Base-by-base conservation (phyloP, 2,888 invertebrate genomes). In the Clitarchus hookeri region DNA sequence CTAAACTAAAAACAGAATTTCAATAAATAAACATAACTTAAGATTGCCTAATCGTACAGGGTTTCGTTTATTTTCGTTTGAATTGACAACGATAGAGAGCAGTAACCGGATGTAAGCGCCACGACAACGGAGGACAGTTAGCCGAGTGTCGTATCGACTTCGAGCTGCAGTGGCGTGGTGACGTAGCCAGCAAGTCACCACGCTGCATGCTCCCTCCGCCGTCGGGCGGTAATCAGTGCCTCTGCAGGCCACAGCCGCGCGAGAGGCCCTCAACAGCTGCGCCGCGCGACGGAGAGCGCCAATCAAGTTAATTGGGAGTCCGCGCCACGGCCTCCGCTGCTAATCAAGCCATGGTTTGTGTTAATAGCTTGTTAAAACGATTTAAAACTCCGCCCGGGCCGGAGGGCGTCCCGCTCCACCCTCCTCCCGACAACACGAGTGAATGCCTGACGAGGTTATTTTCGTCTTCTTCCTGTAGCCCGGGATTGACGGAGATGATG, bases 341-440 rank as follows among this genome's bases (percentile, higher is more conserved):
- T 80, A 44, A 44, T 84, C 44, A 84, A 84, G 84, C 85, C 83
- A 44, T 44, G 23, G 84, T 80, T 84, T 84, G 87, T 87, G 86
- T 86, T 87, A 87, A 87, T 87, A 84, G 87, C 36, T 85, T 85
- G 78, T 87, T 86, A 87, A 85, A 85, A 87, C 84, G 87, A 84
- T 86, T 85, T 87, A 87, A 87, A 86, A 82, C 65, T 65, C 65
- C 65, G 8, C 8, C 65, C 23, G 53, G 53, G 53, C 19, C 53
- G 13, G 0, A 12, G 12, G 53, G 19, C 2, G 53, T 19, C 53
- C 19, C 13, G 1, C 53, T 16, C 53, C 8, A 16, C 65, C 65
- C 65, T 9, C 65, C 65, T 8, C n/a, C n/a, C 65, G 19, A 12
- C 53, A 16, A 19, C 13, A 16, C 53, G 53, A 65, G 65, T 65